Base-by-base conservation (phyloP, 2,113 vertebrate genomes). In the Gallinago undulata region DNA sequence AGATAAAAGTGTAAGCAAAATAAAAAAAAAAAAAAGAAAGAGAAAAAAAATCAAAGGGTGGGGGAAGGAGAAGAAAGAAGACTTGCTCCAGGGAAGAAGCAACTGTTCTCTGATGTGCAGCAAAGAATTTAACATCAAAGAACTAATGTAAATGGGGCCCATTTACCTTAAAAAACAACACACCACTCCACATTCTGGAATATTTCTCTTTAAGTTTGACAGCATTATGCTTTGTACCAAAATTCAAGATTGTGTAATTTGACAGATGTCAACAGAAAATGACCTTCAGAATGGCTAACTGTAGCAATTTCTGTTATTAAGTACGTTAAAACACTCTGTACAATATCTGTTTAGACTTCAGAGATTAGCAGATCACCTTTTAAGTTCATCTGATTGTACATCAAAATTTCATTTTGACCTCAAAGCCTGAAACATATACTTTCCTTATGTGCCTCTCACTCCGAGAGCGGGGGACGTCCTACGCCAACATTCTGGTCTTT, bases 41-140 rank as follows among this genome's bases (percentile, higher is more conserved):
- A 30, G 59, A 68, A 23, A 19, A 9, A 88, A 91, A 83, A 95
- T 94, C 94, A 96, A 93, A 95, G 96, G 91, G 85, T 72, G 89
- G 87, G 45, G 69, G 75, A 96, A 97, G 93, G 86, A 97, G 89
- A 82, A 94, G 96, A 97, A 97, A 93, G 79, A 81, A 94, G 96
- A 90, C 95, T 98, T 97, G 98, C 98, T 98, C 90, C 89, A 97
- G 98, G 98, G 97, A 97, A 98, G 97, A 98, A 97, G 97, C 97
- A 97, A 97, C 97, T 96, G 96, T 98, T 98, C 97, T 98, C 97
- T 98, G 98, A 98, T 98, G 96, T 98, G 94, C 95, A 97, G 93
- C 97, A 97, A 98, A 97, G 97, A 97, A 98, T 98, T 97, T 97
- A 98, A 98, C 97, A 98, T 98, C 98, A 98, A 98, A 98, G 98